Evolutionary conservation across 35 echinoderm and acorn worm genomes (phyloP).

Genomic region (Acanthaster planci): DNA sequence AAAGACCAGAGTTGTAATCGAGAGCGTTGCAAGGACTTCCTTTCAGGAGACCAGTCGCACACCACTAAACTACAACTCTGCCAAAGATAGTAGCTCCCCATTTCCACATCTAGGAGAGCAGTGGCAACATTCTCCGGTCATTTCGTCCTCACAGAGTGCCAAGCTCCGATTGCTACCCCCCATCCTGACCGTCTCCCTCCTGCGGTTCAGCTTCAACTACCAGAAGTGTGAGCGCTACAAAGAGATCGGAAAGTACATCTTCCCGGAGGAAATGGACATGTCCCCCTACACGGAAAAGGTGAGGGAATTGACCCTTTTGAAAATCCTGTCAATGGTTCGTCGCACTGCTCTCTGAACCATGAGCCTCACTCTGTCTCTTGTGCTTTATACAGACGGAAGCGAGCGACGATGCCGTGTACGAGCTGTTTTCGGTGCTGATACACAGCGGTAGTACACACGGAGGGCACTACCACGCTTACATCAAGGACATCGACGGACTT

Average conservation of each 20-base stretch:
- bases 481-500: conserved; percentile 79
- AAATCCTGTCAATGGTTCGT: neutral
- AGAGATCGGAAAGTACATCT: conserved; percentile 86
- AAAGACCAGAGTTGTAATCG: too few species aligned
- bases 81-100: too few species aligned
- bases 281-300: conserved; percentile 83
- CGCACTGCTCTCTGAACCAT: neutral
- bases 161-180: conserved; percentile 84
- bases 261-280: conserved; percentile 90
- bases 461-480: conserved; percentile 97
- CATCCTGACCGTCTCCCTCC: conserved; percentile 82
- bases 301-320: neutral
- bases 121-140: neutral
- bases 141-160: conserved; percentile 65
- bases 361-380: neutral
- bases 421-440: conserved; percentile 91
- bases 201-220: conserved; percentile 96
- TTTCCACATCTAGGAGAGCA: too few species aligned
- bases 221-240: conserved; percentile 82
- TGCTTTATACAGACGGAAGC: neutral
- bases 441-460: conserved; percentile 93
- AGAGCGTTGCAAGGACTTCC: too few species aligned
- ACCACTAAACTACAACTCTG: too few species aligned
- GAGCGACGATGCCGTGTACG: conserved; percentile 31
- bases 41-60: too few species aligned